phyloP scores from a whole-genome alignment of 2,888 invertebrate genomes.

The Tridacna crocea region DNA sequence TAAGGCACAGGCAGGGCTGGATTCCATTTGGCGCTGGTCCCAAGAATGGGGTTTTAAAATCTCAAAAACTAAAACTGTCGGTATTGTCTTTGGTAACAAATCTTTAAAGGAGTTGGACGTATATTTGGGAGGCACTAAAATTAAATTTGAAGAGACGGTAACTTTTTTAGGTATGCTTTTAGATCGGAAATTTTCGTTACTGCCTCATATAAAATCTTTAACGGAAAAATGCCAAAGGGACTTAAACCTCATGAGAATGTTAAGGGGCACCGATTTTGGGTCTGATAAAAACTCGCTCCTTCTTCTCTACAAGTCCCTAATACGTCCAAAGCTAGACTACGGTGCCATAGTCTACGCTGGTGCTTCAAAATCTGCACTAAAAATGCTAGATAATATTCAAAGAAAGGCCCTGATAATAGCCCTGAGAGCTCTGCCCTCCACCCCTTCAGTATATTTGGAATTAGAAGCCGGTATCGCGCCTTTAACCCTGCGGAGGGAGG shows the following conservation, averaged over 20 bases:
- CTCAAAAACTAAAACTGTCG: conserved; percentile 28
- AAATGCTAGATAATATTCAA: conserved; percentile 4
- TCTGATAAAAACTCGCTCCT: conserved; percentile 9
- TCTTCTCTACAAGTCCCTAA: conserved; percentile 21
- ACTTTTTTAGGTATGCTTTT: conserved; percentile 24
- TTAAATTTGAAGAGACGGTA: conserved; percentile 3
- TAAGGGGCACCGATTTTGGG: conserved; percentile 23
- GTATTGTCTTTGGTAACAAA: conserved; percentile 11
- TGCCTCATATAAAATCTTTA: background rate
- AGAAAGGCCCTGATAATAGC: conserved; percentile 17
- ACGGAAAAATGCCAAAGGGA: conserved; percentile 6
- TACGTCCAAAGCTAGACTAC: conserved; percentile 27
- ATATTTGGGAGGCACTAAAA: conserved; percentile 9
- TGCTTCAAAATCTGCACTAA: background rate
- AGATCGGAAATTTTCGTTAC: background rate
- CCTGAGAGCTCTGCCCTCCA: conserved; percentile 4
- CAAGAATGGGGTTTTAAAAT: conserved; percentile 38
- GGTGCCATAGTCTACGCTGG: conserved; percentile 14
- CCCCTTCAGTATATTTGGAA: background rate
- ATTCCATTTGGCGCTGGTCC: conserved; percentile 35
- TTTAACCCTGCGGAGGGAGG: background rate
- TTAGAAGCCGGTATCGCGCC: background rate
- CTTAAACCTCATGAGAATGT: conserved; percentile 27
- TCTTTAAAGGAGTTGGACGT: background rate
- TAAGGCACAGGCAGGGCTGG: conserved; percentile 25